A percentile compares a stretch with the other conserved stretches of the same genome.
Conservation (phyloP, 2,888 invertebrate species). For the Amblyteles armatorius region DNA sequence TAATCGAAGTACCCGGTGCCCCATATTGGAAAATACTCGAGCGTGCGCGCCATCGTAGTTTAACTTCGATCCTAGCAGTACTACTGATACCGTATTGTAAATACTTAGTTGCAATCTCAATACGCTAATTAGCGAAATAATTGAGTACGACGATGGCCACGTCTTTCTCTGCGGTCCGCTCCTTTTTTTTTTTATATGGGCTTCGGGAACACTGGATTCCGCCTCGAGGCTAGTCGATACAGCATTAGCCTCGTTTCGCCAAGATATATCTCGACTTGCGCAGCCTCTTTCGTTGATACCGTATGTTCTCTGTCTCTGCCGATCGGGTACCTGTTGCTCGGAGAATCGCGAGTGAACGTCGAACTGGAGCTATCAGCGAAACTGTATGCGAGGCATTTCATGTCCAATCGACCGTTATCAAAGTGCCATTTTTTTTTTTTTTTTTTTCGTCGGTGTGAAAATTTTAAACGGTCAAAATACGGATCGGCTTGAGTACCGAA, state of each 20-base stretch:
- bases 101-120: slow-evolving; percentile 54
- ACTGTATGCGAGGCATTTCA: not conserved
- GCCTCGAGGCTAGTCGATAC: slow-evolving; percentile 52
- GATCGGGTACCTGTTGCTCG: slow-evolving; percentile 29
- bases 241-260: slow-evolving; percentile 63
- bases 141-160: slow-evolving; percentile 56
- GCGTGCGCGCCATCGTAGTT: slow-evolving; percentile 26
- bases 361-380: slow-evolving; percentile 21
- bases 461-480: not conserved
- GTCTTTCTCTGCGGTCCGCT: slow-evolving; percentile 34
- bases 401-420: not conserved
- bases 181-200: slow-evolving; percentile 13
- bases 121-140: slow-evolving; percentile 70
- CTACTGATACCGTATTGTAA: slow-evolving; percentile 27
- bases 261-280: slow-evolving; percentile 57
- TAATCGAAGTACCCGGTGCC: slow-evolving; percentile 45
- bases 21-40: slow-evolving; percentile 51
- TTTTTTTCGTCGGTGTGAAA: not conserved
- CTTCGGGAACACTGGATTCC: slow-evolving; percentile 35
- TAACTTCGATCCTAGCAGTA: slow-evolving; percentile 10
- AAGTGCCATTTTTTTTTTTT: not conserved
- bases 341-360: slow-evolving; percentile 37
- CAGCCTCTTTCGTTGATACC: slow-evolving; percentile 53
- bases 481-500: not conserved
- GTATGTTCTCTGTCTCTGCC: slow-evolving; percentile 30